A percentile compares a stretch with the other conserved stretches of the same genome.
Evolutionary conservation across 2,797 vertebrate species (phyloP).

Genomic region (Semaprochilodus insignis): DNA sequence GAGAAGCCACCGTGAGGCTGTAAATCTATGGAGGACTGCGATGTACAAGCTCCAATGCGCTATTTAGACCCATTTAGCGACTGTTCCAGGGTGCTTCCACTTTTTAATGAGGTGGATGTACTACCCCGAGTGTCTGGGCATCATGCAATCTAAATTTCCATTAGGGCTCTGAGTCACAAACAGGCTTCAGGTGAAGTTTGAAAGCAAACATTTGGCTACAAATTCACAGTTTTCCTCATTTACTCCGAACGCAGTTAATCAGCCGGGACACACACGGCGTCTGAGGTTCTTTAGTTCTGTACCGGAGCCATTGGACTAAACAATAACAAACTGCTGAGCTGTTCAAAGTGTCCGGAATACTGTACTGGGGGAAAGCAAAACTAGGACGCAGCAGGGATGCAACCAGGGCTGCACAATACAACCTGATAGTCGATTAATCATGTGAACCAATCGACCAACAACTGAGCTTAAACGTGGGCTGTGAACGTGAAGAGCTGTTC

Average conservation of each 20-base stretch:
- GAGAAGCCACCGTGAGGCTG: conserved; percentile 1
- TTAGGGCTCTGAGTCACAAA: conserved; percentile 4
- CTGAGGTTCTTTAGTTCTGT: too few species aligned
- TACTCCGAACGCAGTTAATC: too few species aligned
- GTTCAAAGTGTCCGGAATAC: not conserved
- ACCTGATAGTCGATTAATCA: too few species aligned
- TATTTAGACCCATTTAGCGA: conserved; percentile 36
- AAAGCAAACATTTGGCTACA: not conserved
- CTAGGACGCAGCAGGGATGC: too few species aligned
- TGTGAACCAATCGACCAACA: too few species aligned
- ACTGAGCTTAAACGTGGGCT: too few species aligned
- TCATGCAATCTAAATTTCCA: conserved; percentile 32
- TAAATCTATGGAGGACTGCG: not conserved
- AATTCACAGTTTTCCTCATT: not conserved
- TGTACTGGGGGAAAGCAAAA: too few species aligned
- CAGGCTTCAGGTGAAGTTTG: not conserved
- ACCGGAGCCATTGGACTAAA: not conserved
- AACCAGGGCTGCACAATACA: too few species aligned
- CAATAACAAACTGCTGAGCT: not conserved
- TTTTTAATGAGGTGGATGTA: conserved; percentile 30
- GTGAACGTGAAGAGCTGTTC: too few species aligned
- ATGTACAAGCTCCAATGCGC: not conserved
- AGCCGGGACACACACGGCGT: not conserved
- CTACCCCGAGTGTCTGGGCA: not conserved
- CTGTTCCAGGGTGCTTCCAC: conserved; percentile 13